Conservation (phyloP, 1,140 invertebrate species). For the Penaeus indicus region DNA sequence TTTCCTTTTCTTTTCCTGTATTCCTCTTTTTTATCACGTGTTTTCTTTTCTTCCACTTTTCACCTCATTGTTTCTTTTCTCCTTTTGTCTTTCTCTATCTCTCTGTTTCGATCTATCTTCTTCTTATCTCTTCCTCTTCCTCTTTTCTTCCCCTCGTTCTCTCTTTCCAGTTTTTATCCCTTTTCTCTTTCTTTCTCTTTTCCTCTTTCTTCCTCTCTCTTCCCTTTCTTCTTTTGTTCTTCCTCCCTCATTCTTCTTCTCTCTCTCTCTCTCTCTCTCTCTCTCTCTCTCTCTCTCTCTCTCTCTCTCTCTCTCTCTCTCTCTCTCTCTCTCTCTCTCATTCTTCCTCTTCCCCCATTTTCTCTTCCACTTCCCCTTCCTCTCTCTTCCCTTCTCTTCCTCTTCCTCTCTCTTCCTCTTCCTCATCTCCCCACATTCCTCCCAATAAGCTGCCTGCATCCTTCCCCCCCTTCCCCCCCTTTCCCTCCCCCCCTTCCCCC, state of each 20-base stretch:
- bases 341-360: neutral
- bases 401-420: neutral
- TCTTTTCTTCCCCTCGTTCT: constrained; percentile 6
- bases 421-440: neutral
- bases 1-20: neutral
- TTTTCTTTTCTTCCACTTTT: neutral
- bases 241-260: neutral
- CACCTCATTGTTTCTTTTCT: neutral
- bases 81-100: neutral
- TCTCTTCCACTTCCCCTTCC: neutral
- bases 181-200: neutral
- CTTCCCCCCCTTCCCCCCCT: no score
- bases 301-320: neutral
- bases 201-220: neutral
- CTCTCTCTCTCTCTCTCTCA: constrained; percentile 14
- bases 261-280: no score
- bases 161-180: neutral
- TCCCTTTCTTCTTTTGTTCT: no score
- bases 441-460: no score
- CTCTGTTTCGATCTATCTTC: neutral
- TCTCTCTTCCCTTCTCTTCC: neutral
- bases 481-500: no score
- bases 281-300: neutral
- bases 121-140: neutral
- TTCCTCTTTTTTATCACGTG: neutral